Percentiles rank a stretch among this genome's conserved stretches.
Evolutionary conservation across 2,888 invertebrate species (phyloP).

Genomic region (Ferrisia virgata): DNA sequence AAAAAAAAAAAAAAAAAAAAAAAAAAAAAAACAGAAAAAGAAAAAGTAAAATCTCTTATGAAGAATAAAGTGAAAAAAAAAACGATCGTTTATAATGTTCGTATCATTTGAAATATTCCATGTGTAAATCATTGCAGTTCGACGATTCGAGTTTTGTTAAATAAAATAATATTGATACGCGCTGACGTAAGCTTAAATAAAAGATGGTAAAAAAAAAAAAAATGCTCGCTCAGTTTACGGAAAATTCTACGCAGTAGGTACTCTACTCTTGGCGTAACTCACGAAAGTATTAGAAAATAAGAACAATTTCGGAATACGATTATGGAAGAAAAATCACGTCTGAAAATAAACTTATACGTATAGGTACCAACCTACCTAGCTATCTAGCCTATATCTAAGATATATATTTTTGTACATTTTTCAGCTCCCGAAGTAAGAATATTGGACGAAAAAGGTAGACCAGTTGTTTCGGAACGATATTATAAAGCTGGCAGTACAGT

Average conservation of each 20-base stretch:
- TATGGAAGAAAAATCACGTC: background rate
- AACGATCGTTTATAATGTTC: background rate
- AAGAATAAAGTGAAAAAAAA: background rate
- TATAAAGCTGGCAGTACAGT: slow-evolving; percentile 61
- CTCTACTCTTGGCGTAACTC: no score
- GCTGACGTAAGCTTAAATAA: background rate
- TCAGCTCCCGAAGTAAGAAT: slow-evolving; percentile 61
- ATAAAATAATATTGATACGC: background rate
- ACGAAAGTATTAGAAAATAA: background rate
- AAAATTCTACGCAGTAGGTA: no score
- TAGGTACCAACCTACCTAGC: no score
- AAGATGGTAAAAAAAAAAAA: background rate
- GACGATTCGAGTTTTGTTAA: background rate
- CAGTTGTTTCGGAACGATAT: slow-evolving; percentile 58
- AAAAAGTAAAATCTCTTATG: background rate
- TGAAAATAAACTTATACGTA: no score
- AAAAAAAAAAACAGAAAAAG: background rate
- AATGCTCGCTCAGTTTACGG: background rate
- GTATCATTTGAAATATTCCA: background rate
- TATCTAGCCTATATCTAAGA: no score
- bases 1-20: background rate
- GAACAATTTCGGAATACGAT: background rate
- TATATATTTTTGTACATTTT: slow-evolving; percentile 50
- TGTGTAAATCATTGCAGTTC: background rate
- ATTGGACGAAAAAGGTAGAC: slow-evolving; percentile 61